Evolutionary conservation across 2,888 invertebrate species (phyloP), one percentile per base, ranked within the genome.

Genomic region (Pardosa pseudoannulata): DNA sequence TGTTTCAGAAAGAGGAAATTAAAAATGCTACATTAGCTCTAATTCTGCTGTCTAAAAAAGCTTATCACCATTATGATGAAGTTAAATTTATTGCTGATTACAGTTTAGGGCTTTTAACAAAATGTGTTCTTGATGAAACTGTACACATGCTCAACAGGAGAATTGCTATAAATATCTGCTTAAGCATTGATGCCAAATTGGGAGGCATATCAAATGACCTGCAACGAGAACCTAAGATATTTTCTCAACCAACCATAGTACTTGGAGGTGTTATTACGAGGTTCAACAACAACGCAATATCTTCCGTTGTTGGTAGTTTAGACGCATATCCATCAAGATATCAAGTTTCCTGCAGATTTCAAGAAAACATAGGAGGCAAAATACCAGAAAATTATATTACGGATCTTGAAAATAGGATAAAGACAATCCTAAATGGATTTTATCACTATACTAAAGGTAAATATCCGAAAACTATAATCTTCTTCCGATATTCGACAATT

Each of bases 221-320:
- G 3, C 11, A 2, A 46, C 9, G 16, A 9, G 46, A 6, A 13
- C 46, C 46, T 6, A n/a, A 9, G 36, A n/a, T 65, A n/a, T 16
- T 46, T 28, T 23, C 79, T 0, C 90, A 89, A 0, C 74, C 82
- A 0, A 93, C 93, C n/a, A 94, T 95, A 93, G 93, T 95, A 19
- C 93, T 97, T 46, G 98, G 98, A 0, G 97, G 97, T 6, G 97
- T 97, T 6, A 97, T 97, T 0, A 98, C 98, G 92, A 97, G 97
- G 0, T 94, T 96, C 0, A 96, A 91, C 5, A 90, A 90, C 9
- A 94, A 94, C 0, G 94, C 94, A 0, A 93, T 94, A 79, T 94
- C 94, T 13, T 94, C 94, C 19, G 95, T 96, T 0, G 95, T 95
- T 0, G 95, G 96, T 0, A 96, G 95, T 0, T 93, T 95, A 88